These are phyloP conservation scores for Gortyna flavago DNA, from an alignment of 2,888 invertebrate genomes.

Conservation along the genomic window DNA sequence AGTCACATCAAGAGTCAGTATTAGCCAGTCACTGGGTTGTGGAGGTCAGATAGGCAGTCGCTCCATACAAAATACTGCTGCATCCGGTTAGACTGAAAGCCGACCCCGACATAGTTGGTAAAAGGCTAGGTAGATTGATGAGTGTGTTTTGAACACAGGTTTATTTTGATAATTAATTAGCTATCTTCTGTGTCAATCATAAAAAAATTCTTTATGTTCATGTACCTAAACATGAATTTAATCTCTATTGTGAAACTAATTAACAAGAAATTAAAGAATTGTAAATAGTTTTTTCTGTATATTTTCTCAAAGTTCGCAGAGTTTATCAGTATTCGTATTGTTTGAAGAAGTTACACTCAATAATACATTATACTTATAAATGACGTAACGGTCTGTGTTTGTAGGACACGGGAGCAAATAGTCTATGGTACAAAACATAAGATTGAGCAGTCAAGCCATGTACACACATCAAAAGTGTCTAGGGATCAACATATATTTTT, in stretches of 20 bases:
- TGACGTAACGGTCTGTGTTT: constrained; percentile 48
- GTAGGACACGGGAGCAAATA: constrained; percentile 37
- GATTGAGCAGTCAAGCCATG: neutral
- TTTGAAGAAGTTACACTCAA: constrained; percentile 41
- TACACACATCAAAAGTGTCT: no score
- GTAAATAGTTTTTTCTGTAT: neutral
- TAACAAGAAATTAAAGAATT: neutral
- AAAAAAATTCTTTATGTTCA: neutral
- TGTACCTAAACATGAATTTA: neutral
- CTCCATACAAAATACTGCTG: neutral
- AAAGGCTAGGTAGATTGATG: neutral
- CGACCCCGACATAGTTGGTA: neutral
- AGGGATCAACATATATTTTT: no score
- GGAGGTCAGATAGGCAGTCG: neutral
- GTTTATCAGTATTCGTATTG: constrained; percentile 53
- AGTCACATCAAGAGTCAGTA: neutral
- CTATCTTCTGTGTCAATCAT: neutral
- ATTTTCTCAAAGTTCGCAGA: constrained; percentile 47
- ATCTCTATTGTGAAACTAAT: neutral
- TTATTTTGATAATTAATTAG: neutral
- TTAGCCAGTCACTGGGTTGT: neutral
- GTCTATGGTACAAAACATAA: constrained; percentile 36
- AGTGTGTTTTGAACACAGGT: neutral
- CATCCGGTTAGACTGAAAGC: neutral
- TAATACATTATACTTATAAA: constrained; percentile 27